Evolutionary conservation across 2,113 vertebrate genomes (phyloP).

Genomic region (Lynx canadensis): DNA sequence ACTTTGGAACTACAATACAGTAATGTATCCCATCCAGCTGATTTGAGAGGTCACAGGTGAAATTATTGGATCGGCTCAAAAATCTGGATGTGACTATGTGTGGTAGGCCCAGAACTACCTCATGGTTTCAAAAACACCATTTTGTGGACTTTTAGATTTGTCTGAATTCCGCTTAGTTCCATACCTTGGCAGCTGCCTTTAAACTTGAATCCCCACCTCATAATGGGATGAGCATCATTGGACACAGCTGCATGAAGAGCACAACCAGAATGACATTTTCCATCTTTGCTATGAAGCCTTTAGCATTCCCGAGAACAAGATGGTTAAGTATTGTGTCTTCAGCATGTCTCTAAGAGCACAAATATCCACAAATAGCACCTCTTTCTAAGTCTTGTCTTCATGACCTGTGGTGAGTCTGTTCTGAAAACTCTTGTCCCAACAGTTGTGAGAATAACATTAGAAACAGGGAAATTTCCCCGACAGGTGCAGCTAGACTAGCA

Average conservation of each 20-base stretch:
- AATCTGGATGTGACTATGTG: neutral
- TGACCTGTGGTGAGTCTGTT: neutral
- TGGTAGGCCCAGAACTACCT: neutral
- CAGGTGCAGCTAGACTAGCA: neutral
- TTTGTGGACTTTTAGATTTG: neutral
- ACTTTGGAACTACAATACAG: neutral
- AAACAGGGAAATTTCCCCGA: neutral
- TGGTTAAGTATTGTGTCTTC: neutral
- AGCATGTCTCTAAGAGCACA: neutral
- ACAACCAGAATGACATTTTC: neutral
- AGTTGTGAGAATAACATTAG: neutral
- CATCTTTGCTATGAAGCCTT: neutral
- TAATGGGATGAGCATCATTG: neutral
- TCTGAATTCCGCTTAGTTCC: neutral
- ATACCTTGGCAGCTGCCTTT: neutral
- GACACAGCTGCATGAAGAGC: neutral
- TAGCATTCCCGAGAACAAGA: neutral
- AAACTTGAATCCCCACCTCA: neutral
- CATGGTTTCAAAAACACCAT: neutral
- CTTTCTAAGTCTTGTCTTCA: neutral
- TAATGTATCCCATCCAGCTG: neutral
- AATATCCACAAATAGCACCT: neutral
- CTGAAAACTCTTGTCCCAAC: neutral
- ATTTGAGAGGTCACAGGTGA: neutral
- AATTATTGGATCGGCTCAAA: neutral